A percentile compares a stretch with the other conserved stretches of the same genome.
These are phyloP conservation scores for Melanerpes formicivorus DNA, from an alignment of 2,113 vertebrate species.

Conservation along the genomic window DNA sequence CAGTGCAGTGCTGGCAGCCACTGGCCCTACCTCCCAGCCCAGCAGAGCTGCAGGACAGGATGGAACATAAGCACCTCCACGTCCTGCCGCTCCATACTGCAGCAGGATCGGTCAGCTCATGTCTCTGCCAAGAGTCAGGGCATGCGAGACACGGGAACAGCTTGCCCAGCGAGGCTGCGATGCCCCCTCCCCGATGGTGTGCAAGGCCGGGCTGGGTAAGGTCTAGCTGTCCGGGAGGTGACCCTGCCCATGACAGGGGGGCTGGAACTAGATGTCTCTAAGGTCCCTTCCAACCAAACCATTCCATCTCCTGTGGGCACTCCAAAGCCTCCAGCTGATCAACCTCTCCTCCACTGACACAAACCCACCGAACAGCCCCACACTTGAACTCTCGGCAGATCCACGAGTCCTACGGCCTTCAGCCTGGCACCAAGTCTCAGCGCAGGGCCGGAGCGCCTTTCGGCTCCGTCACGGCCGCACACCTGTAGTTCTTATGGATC, in stretches of 20 bases:
- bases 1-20: background rate
- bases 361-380: background rate
- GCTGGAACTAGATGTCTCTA: too few relatives aligned
- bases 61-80: background rate
- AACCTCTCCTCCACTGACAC: background rate
- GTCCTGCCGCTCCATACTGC: background rate
- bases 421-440: background rate
- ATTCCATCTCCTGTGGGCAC: background rate
- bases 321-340: background rate
- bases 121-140: too few relatives aligned
- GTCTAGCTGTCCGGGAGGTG: too few relatives aligned
- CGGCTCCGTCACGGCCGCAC: background rate
- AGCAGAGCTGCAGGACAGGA: background rate
- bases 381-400: background rate
- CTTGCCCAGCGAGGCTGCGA: too few relatives aligned
- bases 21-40: background rate
- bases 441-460: background rate
- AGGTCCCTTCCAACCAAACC: too few relatives aligned
- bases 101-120: rapidly evolving
- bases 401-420: rapidly evolving
- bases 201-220: too few relatives aligned
- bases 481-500: background rate
- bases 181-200: too few relatives aligned
- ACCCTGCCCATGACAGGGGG: too few relatives aligned
- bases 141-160: too few relatives aligned